These are phyloP conservation scores for Sinotaia quadrata DNA, from an alignment of 2,888 invertebrate genomes.

Conservation along the genomic window DNA sequence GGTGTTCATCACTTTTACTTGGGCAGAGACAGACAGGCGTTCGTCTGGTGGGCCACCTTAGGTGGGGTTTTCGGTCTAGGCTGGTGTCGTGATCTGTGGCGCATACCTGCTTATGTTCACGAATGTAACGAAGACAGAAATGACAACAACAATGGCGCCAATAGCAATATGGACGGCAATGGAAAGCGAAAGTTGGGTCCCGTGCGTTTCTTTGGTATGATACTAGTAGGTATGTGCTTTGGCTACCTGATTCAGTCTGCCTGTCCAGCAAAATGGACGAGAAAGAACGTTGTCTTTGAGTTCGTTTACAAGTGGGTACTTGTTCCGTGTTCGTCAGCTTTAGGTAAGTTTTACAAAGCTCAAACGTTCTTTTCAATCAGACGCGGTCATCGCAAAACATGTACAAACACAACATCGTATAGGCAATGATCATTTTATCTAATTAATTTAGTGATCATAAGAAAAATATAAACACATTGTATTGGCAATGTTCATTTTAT, in stretches of 20 bases:
- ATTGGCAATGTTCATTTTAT: too few relatives aligned
- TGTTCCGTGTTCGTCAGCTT: slow-evolving; percentile 48
- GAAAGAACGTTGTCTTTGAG: background rate
- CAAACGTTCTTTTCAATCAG: background rate
- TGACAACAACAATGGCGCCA: slow-evolving; percentile 73
- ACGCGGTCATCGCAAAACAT: background rate
- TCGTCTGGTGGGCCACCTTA: slow-evolving; percentile 89
- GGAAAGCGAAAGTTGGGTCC: too few relatives aligned
- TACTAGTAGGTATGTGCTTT: slow-evolving; percentile 58
- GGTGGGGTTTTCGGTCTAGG: slow-evolving; percentile 86
- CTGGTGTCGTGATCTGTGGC: slow-evolving; percentile 88
- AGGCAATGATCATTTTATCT: too few relatives aligned
- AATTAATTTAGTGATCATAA: too few relatives aligned
- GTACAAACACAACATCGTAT: background rate
- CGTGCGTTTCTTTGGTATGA: slow-evolving; percentile 55
- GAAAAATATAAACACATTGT: too few relatives aligned
- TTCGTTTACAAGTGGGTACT: slow-evolving; percentile 33
- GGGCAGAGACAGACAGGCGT: slow-evolving; percentile 88
- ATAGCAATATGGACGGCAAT: background rate
- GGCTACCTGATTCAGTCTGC: slow-evolving; percentile 46
- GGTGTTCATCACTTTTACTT: slow-evolving; percentile 94
- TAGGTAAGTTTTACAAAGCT: slow-evolving; percentile 44
- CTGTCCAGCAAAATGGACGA: slow-evolving; percentile 44
- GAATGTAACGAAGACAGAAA: slow-evolving; percentile 75
- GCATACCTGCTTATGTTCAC: slow-evolving; percentile 87